phyloP scores from a whole-genome alignment of 2,888 invertebrate genomes.

The Hypomecis atomaria region DNA sequence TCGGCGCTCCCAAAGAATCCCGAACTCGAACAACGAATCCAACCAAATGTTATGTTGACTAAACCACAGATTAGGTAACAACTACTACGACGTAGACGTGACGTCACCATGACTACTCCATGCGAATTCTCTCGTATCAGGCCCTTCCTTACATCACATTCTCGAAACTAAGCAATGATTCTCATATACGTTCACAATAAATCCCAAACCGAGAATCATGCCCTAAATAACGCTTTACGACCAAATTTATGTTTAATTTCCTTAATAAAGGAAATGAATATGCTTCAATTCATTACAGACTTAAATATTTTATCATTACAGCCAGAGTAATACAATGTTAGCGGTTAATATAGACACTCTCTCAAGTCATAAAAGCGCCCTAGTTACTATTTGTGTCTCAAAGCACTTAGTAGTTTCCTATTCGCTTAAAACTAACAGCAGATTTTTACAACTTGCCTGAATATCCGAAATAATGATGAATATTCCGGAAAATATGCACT shows the following conservation, averaged over 20 bases:
- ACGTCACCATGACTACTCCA: conserved; percentile 24
- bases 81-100: not conserved
- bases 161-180: conserved; percentile 32
- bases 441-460: not conserved
- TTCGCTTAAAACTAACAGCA: not conserved
- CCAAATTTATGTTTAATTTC: conserved; percentile 38
- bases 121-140: conserved; percentile 8
- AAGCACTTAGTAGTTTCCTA: not conserved
- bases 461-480: conserved; percentile 1
- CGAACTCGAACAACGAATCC: conserved; percentile 39
- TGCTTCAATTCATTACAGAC: conserved; percentile 20
- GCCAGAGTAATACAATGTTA: conserved; percentile 8
- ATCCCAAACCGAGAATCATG: conserved; percentile 27
- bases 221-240: conserved; percentile 31
- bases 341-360: conserved; percentile 3
- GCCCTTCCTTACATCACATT: conserved; percentile 29
- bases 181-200: conserved; percentile 26
- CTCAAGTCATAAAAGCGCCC: not conserved
- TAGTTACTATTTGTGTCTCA: not conserved
- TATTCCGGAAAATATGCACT: conserved; percentile 18
- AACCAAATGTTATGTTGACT: conserved; percentile 28
- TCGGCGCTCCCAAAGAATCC: conserved; percentile 50
- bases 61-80: conserved; percentile 26
- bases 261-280: conserved; percentile 39
- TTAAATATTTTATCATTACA: conserved; percentile 27